Evolutionary conservation across 2,797 vertebrate genomes (phyloP).

Genomic region (Sebastes cheni): DNA sequence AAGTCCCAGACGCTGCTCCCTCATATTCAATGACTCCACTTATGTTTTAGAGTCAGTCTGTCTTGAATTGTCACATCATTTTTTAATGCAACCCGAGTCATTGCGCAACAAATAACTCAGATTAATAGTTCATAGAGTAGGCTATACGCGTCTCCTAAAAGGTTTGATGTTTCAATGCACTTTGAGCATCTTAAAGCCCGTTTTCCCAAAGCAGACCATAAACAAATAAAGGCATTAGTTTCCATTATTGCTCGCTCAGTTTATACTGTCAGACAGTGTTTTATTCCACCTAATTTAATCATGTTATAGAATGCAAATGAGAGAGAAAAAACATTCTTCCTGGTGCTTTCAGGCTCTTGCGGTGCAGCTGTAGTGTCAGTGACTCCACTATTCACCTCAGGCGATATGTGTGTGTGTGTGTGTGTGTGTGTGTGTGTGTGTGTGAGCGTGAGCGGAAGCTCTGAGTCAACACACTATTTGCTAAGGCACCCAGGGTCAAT

Average conservation of each 20-base stretch:
- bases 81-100: not conserved
- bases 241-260: slow-evolving; percentile 9
- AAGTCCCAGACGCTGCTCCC: not conserved
- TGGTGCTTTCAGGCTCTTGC: not conserved
- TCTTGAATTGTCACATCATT: not conserved
- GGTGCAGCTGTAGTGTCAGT: not conserved
- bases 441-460: slow-evolving; percentile 21
- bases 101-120: not conserved
- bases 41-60: not conserved
- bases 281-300: not conserved
- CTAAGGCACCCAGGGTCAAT: slow-evolving; percentile 56
- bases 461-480: slow-evolving; percentile 65
- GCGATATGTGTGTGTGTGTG: not conserved
- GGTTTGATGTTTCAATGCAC: slow-evolving; percentile 35
- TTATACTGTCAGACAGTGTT: not conserved
- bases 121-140: not conserved
- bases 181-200: slow-evolving; percentile 28
- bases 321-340: not conserved
- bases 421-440: not conserved
- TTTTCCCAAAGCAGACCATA: slow-evolving; percentile 27
- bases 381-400: slow-evolving; percentile 6
- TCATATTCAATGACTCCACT: not conserved
- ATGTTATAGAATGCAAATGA: not conserved
- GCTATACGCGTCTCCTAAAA: not conserved
- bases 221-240: slow-evolving; percentile 42